Evolutionary conservation across 2,113 vertebrate species (phyloP).

Genomic region (Cervus canadensis): DNA sequence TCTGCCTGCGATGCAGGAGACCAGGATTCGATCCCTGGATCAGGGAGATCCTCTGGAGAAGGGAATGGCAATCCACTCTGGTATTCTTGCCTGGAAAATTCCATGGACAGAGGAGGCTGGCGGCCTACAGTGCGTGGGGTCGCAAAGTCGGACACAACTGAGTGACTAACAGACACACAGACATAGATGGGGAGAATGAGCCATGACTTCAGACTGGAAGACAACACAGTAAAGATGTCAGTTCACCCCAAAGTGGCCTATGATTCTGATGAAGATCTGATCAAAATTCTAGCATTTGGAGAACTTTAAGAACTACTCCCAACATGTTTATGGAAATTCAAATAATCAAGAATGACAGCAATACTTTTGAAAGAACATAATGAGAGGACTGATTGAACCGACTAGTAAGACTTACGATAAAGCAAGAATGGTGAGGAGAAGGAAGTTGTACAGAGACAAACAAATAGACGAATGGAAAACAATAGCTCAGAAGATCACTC

Average conservation of each 20-base stretch:
- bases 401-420: background rate
- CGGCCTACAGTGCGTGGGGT: background rate
- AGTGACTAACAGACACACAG: background rate
- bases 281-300: background rate
- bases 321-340: background rate
- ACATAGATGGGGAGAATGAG: background rate
- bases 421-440: too few relatives aligned
- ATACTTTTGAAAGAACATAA: background rate
- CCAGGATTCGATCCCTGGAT: background rate
- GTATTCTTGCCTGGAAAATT: background rate
- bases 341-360: background rate
- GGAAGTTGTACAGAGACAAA: too few relatives aligned
- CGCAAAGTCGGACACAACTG: rapidly evolving
- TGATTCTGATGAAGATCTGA: background rate
- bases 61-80: background rate
- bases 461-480: background rate
- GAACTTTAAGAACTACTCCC: background rate
- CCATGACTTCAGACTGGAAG: background rate
- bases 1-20: background rate
- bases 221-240: background rate
- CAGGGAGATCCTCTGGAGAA: background rate
- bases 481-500: background rate
- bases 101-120: background rate
- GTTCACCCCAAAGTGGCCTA: background rate
- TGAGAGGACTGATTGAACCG: background rate